Evolutionary conservation across 2,888 invertebrate species (phyloP), one percentile per base, ranked within the genome.

Genomic region (Odontomyia ornata): DNA sequence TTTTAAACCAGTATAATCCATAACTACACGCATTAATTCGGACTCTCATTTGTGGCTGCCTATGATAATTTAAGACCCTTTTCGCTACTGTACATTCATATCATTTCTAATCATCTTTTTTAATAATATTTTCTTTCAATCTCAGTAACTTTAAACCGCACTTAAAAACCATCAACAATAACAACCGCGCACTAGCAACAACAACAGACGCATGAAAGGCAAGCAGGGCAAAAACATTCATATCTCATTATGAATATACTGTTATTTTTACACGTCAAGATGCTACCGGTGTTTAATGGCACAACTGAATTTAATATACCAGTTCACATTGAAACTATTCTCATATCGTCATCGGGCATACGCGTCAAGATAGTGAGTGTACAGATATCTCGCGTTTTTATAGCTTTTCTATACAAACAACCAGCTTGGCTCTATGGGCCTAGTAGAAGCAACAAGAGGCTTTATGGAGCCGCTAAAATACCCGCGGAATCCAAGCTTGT

Each of bases 281-380:
- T 69, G 69, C 69, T 69, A 69, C 69, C 69, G 69, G 69, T 69
- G 69, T 69, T 69, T 69, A 69, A 69, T 69, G 47, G 69, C 47
- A 23, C 47, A 69, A 69, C 60, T 60, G 60, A 60, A 60, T 60
- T 60, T 23, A 56, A 25, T 25, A 25, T 60, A 23, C 60, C 60
- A 60, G 69, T 69, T 69, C 47, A 25, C 69, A 69, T 69, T 69
- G 69, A 69, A 69, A 69, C 27, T 21, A 43, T 43, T 67, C 43
- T 67, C 43, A 64, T 67, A 21, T 47, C 21, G 69, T 69, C 46
- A 69, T 47, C 69, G 23, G 69, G 5, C 67, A 67, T 67, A 11
- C 7, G 18, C 52, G 18, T 52, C 15, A 7, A 18, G 11, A 13
- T 7, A 52, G 15, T 18, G n/a, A n/a, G n/a, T 52, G 5, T 18